These are phyloP conservation scores for Holothuria glaberrima DNA, from an alignment of 35 echinoderm and acorn worm genomes.

Conservation along the genomic window DNA sequence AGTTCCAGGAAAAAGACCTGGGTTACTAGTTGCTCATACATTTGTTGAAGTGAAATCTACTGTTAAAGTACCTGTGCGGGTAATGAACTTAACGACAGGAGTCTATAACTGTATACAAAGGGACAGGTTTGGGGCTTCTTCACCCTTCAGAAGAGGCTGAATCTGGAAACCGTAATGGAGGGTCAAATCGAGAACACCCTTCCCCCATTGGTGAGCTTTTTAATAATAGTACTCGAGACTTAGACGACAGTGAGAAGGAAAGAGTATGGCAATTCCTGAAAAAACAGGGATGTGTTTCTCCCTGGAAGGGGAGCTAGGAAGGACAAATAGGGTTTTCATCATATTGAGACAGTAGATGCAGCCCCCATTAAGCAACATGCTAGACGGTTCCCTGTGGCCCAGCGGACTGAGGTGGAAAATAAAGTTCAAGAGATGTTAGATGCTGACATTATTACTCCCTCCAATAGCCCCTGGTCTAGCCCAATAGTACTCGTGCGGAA, in stretches of 20 bases:
- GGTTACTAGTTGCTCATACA: conserved; percentile 1
- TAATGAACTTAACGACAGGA: background rate
- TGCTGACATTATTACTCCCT: conserved; percentile 27
- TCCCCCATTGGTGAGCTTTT: background rate
- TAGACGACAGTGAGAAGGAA: background rate
- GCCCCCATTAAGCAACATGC: conserved; percentile 18
- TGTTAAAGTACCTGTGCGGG: background rate
- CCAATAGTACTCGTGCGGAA: conserved; percentile 48
- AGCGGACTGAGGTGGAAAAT: conserved; percentile 12
- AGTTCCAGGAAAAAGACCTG: conserved; percentile 23
- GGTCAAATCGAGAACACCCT: background rate
- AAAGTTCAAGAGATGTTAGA: conserved; percentile 49
- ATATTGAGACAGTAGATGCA: background rate
- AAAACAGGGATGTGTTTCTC: conserved; percentile 4
- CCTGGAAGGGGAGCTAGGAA: background rate
- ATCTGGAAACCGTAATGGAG: background rate
- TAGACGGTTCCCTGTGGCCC: conserved; percentile 2
- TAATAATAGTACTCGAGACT: background rate
- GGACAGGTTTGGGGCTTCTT: conserved; percentile 20
- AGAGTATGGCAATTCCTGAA: background rate
- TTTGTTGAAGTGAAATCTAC: conserved; percentile 10
- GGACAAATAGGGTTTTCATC: background rate
- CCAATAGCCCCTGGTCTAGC: conserved; percentile 36
- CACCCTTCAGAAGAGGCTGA: background rate
- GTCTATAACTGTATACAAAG: background rate